Conservation (phyloP, 2,797 vertebrate species). For the Garrulus glandarius region DNA sequence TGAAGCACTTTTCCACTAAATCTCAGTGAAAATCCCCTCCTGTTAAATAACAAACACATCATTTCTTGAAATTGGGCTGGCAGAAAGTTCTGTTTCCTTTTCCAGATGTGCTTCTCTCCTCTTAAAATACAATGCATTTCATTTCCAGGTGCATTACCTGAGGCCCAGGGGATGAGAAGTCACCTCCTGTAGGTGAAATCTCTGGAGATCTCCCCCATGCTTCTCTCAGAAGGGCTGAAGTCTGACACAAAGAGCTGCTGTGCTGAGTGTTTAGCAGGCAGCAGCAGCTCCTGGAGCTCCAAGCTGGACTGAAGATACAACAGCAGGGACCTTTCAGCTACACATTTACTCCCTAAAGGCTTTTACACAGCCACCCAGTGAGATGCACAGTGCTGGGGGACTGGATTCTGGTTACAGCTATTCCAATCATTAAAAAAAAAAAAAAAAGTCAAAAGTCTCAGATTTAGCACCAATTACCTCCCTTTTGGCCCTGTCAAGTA, state of each 20-base stretch:
- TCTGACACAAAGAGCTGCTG: background rate
- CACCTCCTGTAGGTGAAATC: background rate
- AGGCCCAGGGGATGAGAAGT: background rate
- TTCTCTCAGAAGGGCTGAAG: background rate
- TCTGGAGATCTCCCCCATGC: background rate
- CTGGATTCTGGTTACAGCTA: background rate
- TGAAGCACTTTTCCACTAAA: constrained; percentile 54
- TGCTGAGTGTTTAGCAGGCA: background rate
- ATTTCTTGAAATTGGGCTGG: background rate
- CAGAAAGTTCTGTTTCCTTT: background rate
- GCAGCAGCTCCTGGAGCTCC: background rate
- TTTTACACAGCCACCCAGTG: background rate
- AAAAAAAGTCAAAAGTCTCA: background rate
- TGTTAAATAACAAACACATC: background rate
- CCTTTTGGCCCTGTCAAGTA: background rate
- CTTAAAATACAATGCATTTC: background rate
- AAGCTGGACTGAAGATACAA: background rate
- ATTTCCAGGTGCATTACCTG: background rate
- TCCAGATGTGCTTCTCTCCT: background rate
- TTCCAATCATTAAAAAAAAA: background rate
- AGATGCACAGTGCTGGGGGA: background rate
- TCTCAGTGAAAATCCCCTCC: background rate
- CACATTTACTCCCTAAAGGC: background rate
- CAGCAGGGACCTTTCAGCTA: background rate
- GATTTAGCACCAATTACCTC: background rate